Evolutionary conservation across 2,113 vertebrate genomes (phyloP).

Genomic region (Xiphophorus couchianus): DNA sequence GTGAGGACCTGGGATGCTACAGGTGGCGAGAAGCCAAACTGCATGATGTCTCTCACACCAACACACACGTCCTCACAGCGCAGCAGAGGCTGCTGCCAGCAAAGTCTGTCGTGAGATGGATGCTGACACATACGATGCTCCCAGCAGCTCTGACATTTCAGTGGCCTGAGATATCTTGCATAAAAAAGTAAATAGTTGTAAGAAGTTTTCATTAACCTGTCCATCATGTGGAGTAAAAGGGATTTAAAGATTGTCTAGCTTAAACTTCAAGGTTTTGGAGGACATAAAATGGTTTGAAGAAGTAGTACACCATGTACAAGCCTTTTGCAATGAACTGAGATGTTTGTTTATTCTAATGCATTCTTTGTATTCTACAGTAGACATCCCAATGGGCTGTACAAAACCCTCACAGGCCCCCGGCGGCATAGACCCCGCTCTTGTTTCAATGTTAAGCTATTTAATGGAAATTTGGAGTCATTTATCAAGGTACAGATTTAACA

Average conservation of each 20-base stretch:
- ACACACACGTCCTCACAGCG: conserved; percentile 4
- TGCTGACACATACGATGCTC: conserved; percentile 16
- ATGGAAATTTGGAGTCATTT: conserved; percentile 95
- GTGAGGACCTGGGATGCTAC: neutral
- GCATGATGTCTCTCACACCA: conserved; percentile 4
- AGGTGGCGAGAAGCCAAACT: conserved; percentile 11
- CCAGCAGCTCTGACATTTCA: conserved; percentile 42
- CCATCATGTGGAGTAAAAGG: conserved; percentile 14
- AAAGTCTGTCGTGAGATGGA: conserved; percentile 23
- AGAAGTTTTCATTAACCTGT: conserved; percentile 1
- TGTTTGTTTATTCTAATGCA: conserved; percentile 49
- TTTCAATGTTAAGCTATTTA: conserved; percentile 96
- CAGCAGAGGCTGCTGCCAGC: conserved; percentile 6
- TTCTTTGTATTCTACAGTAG: conserved; percentile 85
- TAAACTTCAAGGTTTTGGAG: conserved; percentile 15
- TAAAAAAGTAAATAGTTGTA: conserved; percentile 11
- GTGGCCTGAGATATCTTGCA: conserved; percentile 37
- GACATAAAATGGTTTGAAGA: neutral
- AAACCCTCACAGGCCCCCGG: conserved; percentile 90
- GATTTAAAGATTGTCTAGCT: conserved; percentile 22
- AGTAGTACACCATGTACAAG: neutral
- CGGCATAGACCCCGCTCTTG: conserved; percentile 90
- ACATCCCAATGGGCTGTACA: conserved; percentile 90
- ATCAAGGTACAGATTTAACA: conserved; percentile 88
- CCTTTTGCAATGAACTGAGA: neutral